These are phyloP conservation scores for Noctilio leporinus DNA, from an alignment of 2,113 vertebrate genomes.

Conservation along the genomic window DNA sequence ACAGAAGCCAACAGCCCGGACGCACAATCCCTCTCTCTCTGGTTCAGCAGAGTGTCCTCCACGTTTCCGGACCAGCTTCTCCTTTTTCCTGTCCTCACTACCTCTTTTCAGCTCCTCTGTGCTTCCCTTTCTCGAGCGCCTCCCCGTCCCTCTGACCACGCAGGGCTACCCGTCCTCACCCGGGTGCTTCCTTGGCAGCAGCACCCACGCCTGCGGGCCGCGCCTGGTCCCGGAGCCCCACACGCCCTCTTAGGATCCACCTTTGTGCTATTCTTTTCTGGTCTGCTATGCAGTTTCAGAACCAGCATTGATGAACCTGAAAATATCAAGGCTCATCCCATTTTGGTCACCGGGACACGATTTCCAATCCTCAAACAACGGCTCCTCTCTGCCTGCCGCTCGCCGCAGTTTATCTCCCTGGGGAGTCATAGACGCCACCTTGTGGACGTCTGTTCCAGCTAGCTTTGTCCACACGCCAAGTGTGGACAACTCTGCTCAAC, in stretches of 20 bases:
- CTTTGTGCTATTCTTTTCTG: background rate
- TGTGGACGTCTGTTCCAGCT: background rate
- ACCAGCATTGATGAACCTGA: background rate
- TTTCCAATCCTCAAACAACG: background rate
- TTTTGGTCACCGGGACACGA: background rate
- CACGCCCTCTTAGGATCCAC: background rate
- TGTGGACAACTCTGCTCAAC: background rate
- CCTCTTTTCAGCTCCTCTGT: background rate
- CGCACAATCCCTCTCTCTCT: background rate
- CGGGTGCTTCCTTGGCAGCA: background rate
- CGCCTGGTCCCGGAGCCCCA: background rate
- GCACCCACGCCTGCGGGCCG: background rate
- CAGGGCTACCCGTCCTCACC: background rate
- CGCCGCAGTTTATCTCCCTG: background rate
- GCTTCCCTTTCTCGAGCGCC: background rate
- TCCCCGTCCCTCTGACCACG: background rate
- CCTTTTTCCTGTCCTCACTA: background rate
- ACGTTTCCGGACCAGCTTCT: background rate
- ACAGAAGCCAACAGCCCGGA: background rate
- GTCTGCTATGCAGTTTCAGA: background rate
- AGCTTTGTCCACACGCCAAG: rapidly evolving
- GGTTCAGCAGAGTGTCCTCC: background rate
- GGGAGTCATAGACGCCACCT: background rate
- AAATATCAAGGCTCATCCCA: background rate
- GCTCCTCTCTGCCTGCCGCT: background rate